phyloP scores from a whole-genome alignment of 2,113 vertebrate species.

The Pelmatolapia mariae region DNA sequence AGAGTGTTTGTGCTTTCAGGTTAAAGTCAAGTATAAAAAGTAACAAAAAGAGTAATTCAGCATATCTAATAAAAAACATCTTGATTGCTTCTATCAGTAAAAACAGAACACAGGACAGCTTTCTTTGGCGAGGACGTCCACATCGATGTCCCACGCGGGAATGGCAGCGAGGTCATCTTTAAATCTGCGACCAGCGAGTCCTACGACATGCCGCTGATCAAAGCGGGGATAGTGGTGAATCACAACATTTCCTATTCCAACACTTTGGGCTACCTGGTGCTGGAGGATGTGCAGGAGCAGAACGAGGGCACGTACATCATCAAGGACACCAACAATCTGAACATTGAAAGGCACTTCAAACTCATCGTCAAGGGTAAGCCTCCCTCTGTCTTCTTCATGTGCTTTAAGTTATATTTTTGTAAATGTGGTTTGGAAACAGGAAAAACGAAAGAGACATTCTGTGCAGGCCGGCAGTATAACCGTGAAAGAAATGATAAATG shows the following conservation, averaged over 20 bases:
- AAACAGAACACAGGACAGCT: constrained; percentile 51
- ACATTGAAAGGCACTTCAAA: constrained; percentile 13
- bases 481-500: accelerated
- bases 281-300: constrained; percentile 67
- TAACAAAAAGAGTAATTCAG: neutral
- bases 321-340: constrained; percentile 6
- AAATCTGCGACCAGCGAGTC: constrained; percentile 2
- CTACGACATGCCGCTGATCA: constrained; percentile 34
- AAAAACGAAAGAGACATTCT: accelerated
- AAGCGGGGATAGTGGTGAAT: neutral
- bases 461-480: neutral
- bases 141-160: constrained; percentile 37
- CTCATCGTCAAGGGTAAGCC: constrained; percentile 60
- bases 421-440: neutral
- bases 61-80: neutral
- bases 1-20: neutral
- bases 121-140: constrained; percentile 71
- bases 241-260: constrained; percentile 1
- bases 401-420: neutral
- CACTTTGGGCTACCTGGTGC: constrained; percentile 48
- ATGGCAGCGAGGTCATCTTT: constrained; percentile 55
- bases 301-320: constrained; percentile 68
- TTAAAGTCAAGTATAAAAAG: neutral
- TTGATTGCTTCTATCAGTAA: constrained; percentile 18
- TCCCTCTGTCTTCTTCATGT: neutral